phyloP scores from a whole-genome alignment of 2,113 vertebrate genomes.

The Petaurus breviceps region DNA sequence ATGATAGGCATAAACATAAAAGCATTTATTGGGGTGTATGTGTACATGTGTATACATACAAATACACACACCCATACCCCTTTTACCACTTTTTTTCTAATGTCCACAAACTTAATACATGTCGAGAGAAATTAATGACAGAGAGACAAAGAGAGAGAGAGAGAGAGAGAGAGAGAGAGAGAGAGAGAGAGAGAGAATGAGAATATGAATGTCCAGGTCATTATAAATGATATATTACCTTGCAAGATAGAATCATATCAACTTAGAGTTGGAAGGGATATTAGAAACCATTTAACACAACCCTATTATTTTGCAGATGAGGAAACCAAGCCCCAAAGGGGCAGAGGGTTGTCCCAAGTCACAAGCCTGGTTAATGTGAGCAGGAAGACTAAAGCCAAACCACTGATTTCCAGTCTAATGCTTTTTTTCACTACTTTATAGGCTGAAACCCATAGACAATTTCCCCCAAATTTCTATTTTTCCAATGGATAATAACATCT shows the following conservation, averaged over 20 bases:
- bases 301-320: background rate
- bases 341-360: background rate
- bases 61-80: background rate
- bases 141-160: background rate
- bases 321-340: rapidly evolving
- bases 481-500: background rate
- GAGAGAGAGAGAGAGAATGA: background rate
- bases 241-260: background rate
- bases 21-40: background rate
- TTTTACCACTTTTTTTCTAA: background rate
- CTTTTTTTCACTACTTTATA: background rate
- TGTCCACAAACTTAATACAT: background rate
- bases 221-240: background rate
- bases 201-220: background rate
- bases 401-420: background rate
- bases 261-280: background rate
- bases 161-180: background rate
- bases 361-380: background rate
- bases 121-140: background rate
- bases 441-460: background rate
- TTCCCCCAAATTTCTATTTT: background rate
- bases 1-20: background rate
- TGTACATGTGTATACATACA: background rate
- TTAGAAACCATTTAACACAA: background rate
- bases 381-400: background rate